phyloP scores from a whole-genome alignment of 2,888 invertebrate species.

The Agonopterix alstromeriana region DNA sequence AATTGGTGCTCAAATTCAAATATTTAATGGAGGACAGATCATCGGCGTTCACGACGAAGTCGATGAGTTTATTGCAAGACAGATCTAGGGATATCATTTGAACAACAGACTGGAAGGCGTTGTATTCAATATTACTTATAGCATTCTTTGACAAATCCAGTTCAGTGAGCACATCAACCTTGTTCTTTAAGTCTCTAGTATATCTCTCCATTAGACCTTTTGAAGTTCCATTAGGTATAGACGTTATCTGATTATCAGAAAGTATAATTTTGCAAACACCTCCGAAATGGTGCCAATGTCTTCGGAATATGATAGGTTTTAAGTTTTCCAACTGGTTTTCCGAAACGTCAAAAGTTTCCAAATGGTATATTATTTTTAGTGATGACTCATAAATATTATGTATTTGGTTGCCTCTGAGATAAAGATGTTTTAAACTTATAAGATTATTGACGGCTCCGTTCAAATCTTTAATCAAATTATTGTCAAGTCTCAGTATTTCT shows the following conservation, averaged over 20 bases:
- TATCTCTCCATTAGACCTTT: conserved; percentile 27
- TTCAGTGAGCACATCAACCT: conserved; percentile 39
- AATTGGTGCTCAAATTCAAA: conserved; percentile 54
- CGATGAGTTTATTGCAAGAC: conserved; percentile 42
- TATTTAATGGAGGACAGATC: conserved; percentile 40
- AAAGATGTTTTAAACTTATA: conserved; percentile 46
- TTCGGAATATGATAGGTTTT: conserved; percentile 41
- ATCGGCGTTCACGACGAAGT: conserved; percentile 42
- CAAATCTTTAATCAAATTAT: conserved; percentile 51
- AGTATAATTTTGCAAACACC: conserved; percentile 50
- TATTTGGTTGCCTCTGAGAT: conserved; percentile 46
- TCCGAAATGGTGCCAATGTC: conserved; percentile 55
- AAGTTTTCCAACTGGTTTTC: conserved; percentile 43
- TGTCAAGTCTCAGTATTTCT: conserved; percentile 38
- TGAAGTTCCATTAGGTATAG: conserved; percentile 42
- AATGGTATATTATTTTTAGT: conserved; percentile 47
- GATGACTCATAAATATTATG: conserved; percentile 45
- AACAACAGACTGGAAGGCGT: conserved; percentile 49
- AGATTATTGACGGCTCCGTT: conserved; percentile 59
- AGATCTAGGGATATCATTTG: conserved; percentile 45
- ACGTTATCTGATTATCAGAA: conserved; percentile 43
- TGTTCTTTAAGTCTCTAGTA: conserved; percentile 22
- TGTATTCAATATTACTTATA: conserved; percentile 44
- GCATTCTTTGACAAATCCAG: conserved; percentile 54
- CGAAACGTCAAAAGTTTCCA: conserved; percentile 60